Evolutionary conservation across 92 coral and sea anemone species (phyloP).

Genomic region (Porites rus): DNA sequence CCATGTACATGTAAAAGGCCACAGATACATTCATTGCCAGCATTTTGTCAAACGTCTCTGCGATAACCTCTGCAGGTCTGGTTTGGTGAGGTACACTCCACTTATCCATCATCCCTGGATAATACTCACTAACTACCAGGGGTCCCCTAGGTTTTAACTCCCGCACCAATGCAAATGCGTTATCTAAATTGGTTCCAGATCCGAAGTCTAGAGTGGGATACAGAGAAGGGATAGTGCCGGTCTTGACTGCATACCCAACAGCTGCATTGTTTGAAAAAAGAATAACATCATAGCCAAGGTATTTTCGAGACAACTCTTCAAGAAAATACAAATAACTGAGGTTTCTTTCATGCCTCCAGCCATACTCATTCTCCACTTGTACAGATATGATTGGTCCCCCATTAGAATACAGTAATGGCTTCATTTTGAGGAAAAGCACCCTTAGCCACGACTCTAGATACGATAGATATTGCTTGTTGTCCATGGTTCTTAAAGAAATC

Average conservation of each 20-base stretch:
- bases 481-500: slow-evolving; percentile 76
- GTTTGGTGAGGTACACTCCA: slow-evolving; percentile 88
- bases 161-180: slow-evolving; percentile 73
- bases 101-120: slow-evolving; percentile 92
- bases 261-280: slow-evolving; percentile 79
- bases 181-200: slow-evolving; percentile 59
- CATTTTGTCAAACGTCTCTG: slow-evolving; percentile 75
- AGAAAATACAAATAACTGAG: slow-evolving; percentile 76
- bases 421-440: slow-evolving; percentile 76
- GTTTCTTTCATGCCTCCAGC: slow-evolving; percentile 68
- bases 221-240: slow-evolving; percentile 88
- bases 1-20: slow-evolving; percentile 90
- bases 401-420: slow-evolving; percentile 80
- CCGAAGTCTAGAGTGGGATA: slow-evolving; percentile 93
- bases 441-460: slow-evolving; percentile 93
- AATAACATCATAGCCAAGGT: slow-evolving; percentile 82
- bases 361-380: slow-evolving; percentile 92
- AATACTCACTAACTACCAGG: slow-evolving; percentile 87
- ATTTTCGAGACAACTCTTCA: slow-evolving; percentile 71
- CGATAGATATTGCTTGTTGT: slow-evolving; percentile 66
- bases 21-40: slow-evolving; percentile 89
- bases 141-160: slow-evolving; percentile 85
- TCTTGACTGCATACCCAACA: slow-evolving; percentile 26
- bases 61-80: slow-evolving; percentile 52
- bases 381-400: slow-evolving; percentile 92